Conservation (phyloP, 2,888 invertebrate genomes). For the Apocheima hispidaria region DNA sequence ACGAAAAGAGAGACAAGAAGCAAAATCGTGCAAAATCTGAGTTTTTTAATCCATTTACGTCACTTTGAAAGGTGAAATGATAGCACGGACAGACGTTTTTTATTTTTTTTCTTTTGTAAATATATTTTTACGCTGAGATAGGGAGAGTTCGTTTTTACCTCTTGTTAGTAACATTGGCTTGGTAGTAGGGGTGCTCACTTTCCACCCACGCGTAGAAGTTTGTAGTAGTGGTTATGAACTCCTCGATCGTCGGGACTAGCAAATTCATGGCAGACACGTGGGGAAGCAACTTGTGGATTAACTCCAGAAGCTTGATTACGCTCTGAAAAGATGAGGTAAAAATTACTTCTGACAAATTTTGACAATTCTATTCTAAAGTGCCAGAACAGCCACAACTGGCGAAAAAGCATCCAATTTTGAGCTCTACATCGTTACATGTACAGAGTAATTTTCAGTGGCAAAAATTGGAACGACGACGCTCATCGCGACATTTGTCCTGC, state of each 20-base stretch:
- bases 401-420: no score
- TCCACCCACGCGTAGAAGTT: constrained; percentile 96
- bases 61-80: no score
- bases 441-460: neutral
- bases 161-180: constrained; percentile 93
- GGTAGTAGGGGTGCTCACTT: constrained; percentile 98
- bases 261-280: constrained; percentile 95
- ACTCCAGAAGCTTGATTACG: constrained; percentile 93
- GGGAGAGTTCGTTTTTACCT: constrained; percentile 78
- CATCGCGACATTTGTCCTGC: neutral
- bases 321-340: constrained; percentile 83
- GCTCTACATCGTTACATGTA: no score
- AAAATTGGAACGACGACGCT: no score
- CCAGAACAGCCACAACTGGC: no score
- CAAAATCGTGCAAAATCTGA: no score
- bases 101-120: neutral
- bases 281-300: constrained; percentile 95
- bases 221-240: constrained; percentile 88
- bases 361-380: neutral
- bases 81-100: neutral
- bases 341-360: neutral
- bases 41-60: no score
- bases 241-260: constrained; percentile 71
- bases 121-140: neutral
- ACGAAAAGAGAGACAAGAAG: no score